phyloP scores from a whole-genome alignment of 2,797 vertebrate genomes.

The Carapus acus region DNA sequence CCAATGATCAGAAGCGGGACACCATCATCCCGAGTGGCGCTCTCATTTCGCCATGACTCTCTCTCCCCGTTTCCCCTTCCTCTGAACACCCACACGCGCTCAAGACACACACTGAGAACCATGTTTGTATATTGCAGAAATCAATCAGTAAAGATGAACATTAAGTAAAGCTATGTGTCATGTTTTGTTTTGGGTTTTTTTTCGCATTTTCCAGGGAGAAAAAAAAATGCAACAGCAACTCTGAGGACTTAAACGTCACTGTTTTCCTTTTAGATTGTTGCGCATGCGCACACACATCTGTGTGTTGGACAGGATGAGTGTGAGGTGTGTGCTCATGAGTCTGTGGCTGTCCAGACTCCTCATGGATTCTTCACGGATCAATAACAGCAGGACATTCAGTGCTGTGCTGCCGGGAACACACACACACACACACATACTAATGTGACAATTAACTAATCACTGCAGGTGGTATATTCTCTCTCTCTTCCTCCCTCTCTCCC shows the following conservation, averaged over 20 bases:
- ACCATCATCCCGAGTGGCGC: slow-evolving; percentile 64
- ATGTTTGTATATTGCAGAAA: slow-evolving; percentile 81
- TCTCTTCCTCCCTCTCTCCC: slow-evolving; percentile 4
- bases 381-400: not conserved
- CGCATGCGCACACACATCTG: not conserved
- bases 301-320: not conserved
- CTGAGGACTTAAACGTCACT: too few relatives aligned
- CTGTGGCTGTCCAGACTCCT: not conserved
- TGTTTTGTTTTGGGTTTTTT: too few relatives aligned
- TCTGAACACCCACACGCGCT: slow-evolving; percentile 8
- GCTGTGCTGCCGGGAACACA: not conserved
- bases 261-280: too few relatives aligned
- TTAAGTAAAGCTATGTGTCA: slow-evolving; percentile 50
- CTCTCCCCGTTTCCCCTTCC: not conserved
- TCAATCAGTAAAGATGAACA: slow-evolving; percentile 81
- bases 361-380: not conserved
- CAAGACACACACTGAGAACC: slow-evolving; percentile 45
- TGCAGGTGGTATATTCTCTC: slow-evolving; percentile 39
- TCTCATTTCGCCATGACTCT: slow-evolving; percentile 34
- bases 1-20: slow-evolving; percentile 46
- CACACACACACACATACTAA: slow-evolving; percentile 16
- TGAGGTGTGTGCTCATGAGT: not conserved
- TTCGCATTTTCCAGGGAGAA: too few relatives aligned
- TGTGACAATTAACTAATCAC: slow-evolving; percentile 34
- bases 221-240: too few relatives aligned